These are phyloP conservation scores for Brenthis hecate DNA, from an alignment of 2,888 invertebrate genomes.

Conservation along the genomic window DNA sequence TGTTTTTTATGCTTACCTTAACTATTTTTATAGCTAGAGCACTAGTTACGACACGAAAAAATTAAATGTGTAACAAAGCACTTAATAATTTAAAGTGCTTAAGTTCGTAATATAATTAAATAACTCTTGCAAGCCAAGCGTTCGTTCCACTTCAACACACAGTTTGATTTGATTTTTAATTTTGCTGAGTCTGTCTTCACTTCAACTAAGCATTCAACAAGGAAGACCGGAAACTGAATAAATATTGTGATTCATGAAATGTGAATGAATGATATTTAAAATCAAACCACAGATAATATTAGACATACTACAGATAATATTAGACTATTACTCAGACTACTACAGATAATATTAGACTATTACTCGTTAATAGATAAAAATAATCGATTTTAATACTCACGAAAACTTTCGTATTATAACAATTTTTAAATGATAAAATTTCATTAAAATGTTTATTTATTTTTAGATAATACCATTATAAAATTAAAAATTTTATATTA, in stretches of 20 bases:
- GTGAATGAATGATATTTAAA: constrained; percentile 1
- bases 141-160: neutral
- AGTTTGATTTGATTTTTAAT: constrained; percentile 11
- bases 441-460: too few species aligned
- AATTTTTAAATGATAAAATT: too few species aligned
- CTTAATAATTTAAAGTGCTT: neutral
- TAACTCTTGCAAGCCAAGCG: neutral
- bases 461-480: too few species aligned
- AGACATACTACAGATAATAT: too few species aligned
- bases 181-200: neutral
- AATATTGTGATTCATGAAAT: neutral
- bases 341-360: neutral
- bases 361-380: too few species aligned
- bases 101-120: neutral
- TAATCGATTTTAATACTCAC: too few species aligned
- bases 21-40: neutral
- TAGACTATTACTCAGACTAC: too few species aligned
- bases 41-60: neutral
- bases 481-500: too few species aligned
- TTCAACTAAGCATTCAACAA: neutral
- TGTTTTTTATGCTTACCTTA: constrained; percentile 11
- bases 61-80: neutral
- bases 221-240: constrained; percentile 8
- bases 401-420: too few species aligned
- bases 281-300: constrained; percentile 4